Percentiles rank a stretch among this genome's conserved stretches.
Evolutionary conservation across 23 tunicate species (phyloP).

Genomic region (Oikopleura albicans): DNA sequence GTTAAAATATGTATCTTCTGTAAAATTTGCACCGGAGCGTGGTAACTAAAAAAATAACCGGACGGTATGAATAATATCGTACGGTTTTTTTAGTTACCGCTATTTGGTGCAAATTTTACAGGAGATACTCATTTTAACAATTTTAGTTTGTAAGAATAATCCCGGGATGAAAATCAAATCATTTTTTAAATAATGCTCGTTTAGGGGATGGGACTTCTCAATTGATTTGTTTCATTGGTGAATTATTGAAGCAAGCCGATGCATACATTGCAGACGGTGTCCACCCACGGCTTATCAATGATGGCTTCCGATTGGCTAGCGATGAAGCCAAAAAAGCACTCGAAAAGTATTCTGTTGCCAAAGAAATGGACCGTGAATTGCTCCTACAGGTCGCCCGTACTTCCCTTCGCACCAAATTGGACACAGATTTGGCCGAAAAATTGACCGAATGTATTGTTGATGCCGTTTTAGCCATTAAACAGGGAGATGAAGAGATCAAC

Average conservation of each 20-base stretch:
- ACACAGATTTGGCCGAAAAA: slow-evolving; percentile 58
- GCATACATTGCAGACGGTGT: slow-evolving; percentile 71
- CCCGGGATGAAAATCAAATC: too few relatives aligned
- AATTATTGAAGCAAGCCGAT: slow-evolving; percentile 82
- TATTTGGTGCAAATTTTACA: neutral
- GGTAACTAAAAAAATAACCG: too few relatives aligned
- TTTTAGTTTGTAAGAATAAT: too few relatives aligned
- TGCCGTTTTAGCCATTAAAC: slow-evolving; percentile 50
- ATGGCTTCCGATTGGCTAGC: slow-evolving; percentile 64
- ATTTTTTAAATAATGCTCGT: too few relatives aligned
- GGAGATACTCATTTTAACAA: too few relatives aligned
- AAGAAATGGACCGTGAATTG: slow-evolving; percentile 39
- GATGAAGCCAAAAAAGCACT: slow-evolving; percentile 40
- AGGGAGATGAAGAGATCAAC: slow-evolving; percentile 57
- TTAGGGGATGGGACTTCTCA: slow-evolving; percentile 94
- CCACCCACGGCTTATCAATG: slow-evolving; percentile 88
- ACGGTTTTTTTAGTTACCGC: neutral
- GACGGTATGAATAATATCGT: too few relatives aligned
- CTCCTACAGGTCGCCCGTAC: slow-evolving; percentile 65
- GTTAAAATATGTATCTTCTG: too few relatives aligned
- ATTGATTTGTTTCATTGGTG: slow-evolving; percentile 73
- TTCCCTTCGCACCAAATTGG: slow-evolving; percentile 63
- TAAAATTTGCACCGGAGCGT: too few relatives aligned
- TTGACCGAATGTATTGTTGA: slow-evolving; percentile 83
- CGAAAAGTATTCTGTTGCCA: slow-evolving; percentile 29